Evolutionary conservation across 2,888 invertebrate species (phyloP).

Genomic region (Xanthostigma xanthostigma): DNA sequence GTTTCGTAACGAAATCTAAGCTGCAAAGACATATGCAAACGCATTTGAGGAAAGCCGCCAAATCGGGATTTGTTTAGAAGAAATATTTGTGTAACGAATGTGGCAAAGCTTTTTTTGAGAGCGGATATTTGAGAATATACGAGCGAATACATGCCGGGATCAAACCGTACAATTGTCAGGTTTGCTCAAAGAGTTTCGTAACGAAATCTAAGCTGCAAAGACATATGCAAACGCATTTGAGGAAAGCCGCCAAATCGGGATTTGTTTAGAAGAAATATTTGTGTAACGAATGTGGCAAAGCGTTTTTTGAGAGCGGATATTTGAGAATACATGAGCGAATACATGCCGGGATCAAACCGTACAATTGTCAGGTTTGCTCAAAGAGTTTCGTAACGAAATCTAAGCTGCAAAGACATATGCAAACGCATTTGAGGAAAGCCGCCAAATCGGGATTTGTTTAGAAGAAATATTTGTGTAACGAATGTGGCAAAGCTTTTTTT

Average conservation of each 20-base stretch:
- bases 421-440: constrained; percentile 15
- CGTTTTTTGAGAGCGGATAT: constrained; percentile 24
- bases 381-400: constrained; percentile 23
- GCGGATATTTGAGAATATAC: constrained; percentile 23
- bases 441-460: no score
- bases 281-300: constrained; percentile 21
- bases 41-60: constrained; percentile 11
- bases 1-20: constrained; percentile 23
- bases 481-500: constrained; percentile 21
- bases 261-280: constrained; percentile 20
- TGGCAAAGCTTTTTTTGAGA: constrained; percentile 22
- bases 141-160: constrained; percentile 23
- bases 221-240: constrained; percentile 20
- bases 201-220: constrained; percentile 23
- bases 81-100: constrained; percentile 21
- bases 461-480: constrained; percentile 20
- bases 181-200: constrained; percentile 23
- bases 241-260: no score
- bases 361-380: constrained; percentile 19
- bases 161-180: constrained; percentile 21
- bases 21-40: constrained; percentile 21
- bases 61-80: no score
- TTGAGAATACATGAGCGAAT: constrained; percentile 22
- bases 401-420: constrained; percentile 22
- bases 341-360: constrained; percentile 24